These are phyloP conservation scores for Smittia sp. DNA, from an alignment of 2,888 invertebrate species.

Conservation along the genomic window DNA sequence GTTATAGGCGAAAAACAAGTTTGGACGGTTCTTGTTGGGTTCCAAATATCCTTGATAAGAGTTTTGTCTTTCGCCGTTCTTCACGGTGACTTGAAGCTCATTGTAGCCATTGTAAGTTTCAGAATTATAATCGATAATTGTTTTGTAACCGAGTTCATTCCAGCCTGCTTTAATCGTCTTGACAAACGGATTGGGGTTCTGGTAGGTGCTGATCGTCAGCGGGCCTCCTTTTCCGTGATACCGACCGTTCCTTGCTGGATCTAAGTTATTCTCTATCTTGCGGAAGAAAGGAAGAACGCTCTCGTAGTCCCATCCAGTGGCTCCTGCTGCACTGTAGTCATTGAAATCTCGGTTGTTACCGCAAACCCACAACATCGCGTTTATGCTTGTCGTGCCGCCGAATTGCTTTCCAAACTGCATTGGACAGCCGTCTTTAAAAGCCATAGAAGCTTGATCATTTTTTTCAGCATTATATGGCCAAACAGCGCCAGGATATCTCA, in stretches of 20 bases:
- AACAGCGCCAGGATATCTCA: too few species aligned
- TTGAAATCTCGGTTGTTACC: constrained; percentile 72
- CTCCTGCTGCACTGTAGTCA: constrained; percentile 69
- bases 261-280: constrained; percentile 69
- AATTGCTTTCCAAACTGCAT: too few species aligned
- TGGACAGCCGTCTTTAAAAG: too few species aligned
- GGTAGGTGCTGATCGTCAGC: constrained; percentile 52
- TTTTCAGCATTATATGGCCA: too few species aligned
- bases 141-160: constrained; percentile 61
- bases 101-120: constrained; percentile 62
- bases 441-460: too few species aligned
- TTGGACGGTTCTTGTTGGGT: constrained; percentile 55
- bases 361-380: constrained; percentile 46
- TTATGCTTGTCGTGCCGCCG: too few species aligned
- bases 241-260: constrained; percentile 54
- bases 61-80: constrained; percentile 59
- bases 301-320: constrained; percentile 70
- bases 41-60: constrained; percentile 62
- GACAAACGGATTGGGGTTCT: constrained; percentile 54
- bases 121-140: constrained; percentile 67
- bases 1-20: constrained; percentile 59
- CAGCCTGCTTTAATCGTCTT: constrained; percentile 64
- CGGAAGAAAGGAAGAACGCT: constrained; percentile 73
- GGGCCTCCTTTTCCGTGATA: constrained; percentile 59
- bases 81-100: constrained; percentile 61